Evolutionary conservation across 2,888 invertebrate species (phyloP).

Genomic region (Cephus pulcher): DNA sequence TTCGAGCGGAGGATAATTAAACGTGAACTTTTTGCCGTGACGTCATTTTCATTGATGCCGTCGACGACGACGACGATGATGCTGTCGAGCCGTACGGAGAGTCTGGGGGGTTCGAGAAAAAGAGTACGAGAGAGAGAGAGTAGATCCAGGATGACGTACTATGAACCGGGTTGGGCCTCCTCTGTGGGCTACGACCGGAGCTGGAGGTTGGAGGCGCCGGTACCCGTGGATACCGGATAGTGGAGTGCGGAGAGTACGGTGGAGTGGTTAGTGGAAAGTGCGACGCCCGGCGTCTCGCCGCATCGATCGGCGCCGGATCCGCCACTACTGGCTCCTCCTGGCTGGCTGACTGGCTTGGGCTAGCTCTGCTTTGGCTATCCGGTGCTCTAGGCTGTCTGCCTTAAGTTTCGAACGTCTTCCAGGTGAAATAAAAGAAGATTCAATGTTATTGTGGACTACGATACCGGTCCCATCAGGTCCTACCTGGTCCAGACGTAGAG

Average conservation of each 20-base stretch:
- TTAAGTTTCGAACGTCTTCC: background rate
- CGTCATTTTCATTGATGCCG: slow-evolving; percentile 72
- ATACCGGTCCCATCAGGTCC: background rate
- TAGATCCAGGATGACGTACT: slow-evolving; percentile 10
- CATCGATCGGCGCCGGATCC: slow-evolving; percentile 59
- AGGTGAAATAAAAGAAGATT: no score
- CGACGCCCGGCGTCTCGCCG: slow-evolving; percentile 66
- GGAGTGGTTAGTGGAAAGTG: slow-evolving; percentile 54
- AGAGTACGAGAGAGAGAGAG: slow-evolving; percentile 17
- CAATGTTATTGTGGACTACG: background rate
- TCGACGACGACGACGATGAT: slow-evolving; percentile 44
- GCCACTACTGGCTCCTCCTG: background rate
- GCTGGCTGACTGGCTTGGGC: background rate
- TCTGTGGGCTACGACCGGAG: slow-evolving; percentile 4
- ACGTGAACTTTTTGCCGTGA: slow-evolving; percentile 66
- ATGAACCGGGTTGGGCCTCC: slow-evolving; percentile 7
- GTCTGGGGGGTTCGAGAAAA: background rate
- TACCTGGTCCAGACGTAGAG: background rate
- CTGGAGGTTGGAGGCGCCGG: slow-evolving; percentile 4
- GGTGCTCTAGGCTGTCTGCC: background rate
- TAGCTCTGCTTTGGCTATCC: background rate
- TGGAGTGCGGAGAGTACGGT: slow-evolving; percentile 32
- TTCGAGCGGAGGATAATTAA: slow-evolving; percentile 50
- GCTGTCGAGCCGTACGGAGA: slow-evolving; percentile 4
- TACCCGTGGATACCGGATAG: slow-evolving; percentile 27